Percentiles rank a stretch among this genome's conserved stretches.
These are phyloP conservation scores for Zoanthus sansibaricus DNA, from an alignment of 92 coral and sea anemone genomes.

Conservation along the genomic window DNA sequence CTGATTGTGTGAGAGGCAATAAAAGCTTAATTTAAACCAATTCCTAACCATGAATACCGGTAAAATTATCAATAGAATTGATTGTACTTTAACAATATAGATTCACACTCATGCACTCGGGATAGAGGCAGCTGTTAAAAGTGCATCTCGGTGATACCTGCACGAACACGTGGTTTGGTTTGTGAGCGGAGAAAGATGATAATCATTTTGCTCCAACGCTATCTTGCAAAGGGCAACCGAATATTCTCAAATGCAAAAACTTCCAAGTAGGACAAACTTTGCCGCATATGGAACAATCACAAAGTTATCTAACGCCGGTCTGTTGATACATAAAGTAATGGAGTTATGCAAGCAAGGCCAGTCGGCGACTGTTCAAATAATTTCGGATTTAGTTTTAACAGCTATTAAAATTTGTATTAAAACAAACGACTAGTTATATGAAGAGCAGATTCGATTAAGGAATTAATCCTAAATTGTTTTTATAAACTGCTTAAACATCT, in stretches of 20 bases:
- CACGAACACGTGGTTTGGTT: slow-evolving; percentile 31
- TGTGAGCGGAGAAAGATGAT: background rate
- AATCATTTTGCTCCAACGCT: background rate
- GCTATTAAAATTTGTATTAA: too few relatives aligned
- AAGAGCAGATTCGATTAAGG: too few relatives aligned
- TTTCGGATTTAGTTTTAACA: too few relatives aligned
- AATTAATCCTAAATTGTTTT: too few relatives aligned
- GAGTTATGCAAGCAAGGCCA: too few relatives aligned
- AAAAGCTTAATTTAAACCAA: slow-evolving; percentile 10
- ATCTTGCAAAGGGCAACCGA: background rate
- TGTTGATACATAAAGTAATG: too few relatives aligned
- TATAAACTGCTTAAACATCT: too few relatives aligned
- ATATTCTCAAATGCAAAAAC: background rate
- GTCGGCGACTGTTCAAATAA: too few relatives aligned
- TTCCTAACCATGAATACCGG: background rate
- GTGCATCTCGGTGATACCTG: background rate
- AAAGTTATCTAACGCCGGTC: too few relatives aligned
- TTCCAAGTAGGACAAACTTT: background rate
- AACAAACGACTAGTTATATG: too few relatives aligned
- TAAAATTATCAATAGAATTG: background rate
- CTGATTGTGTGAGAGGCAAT: slow-evolving; percentile 1
- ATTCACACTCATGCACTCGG: slow-evolving; percentile 15
- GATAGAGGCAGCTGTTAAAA: slow-evolving; percentile 42
- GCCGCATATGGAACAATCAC: too few relatives aligned
- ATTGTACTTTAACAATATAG: slow-evolving; percentile 10